These are phyloP conservation scores for western clawed frog (Xenopus tropicalis) DNA, from an alignment of 2,113 vertebrate species.

Conservation along the genomic window UCB_Xtro_10.0 CM004444.2:125216001-125216500, in stretches of 20 bases:
- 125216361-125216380: too few relatives aligned
- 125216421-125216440: too few relatives aligned
- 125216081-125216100: neutral
- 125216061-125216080: neutral
- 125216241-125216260: slow-evolving; percentile 1
- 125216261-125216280: neutral
- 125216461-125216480: too few relatives aligned
- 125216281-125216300: neutral
- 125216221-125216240: neutral
- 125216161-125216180: neutral
- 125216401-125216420: too few relatives aligned
- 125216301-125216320: too few relatives aligned
- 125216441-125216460: too few relatives aligned
- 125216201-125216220: neutral
- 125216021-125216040: too few relatives aligned
- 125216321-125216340: too few relatives aligned
- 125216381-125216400: too few relatives aligned
- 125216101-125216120: neutral
- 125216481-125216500: too few relatives aligned
- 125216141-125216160: neutral
- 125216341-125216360: too few relatives aligned
- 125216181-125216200: neutral
- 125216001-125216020: too few relatives aligned
- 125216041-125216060: neutral
- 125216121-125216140: neutral